Base-by-base conservation (phyloP, 1,140 invertebrate species). In the Dysdera silvatica region DNA sequence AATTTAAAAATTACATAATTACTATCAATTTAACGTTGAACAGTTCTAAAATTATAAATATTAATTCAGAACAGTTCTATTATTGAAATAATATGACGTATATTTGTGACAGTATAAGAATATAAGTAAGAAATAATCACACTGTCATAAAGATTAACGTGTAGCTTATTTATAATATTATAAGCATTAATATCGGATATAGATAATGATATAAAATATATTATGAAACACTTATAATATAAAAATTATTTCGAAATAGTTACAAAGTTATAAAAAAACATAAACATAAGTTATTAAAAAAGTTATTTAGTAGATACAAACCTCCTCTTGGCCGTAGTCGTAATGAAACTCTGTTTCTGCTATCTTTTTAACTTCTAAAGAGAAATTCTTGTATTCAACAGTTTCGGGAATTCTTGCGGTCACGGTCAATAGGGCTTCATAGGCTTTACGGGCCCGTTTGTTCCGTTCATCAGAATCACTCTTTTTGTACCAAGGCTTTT, bases 381-480 rank as follows among this genome's bases (percentile, higher is more conserved):
- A 47, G 28, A 77, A 77, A 29, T 74, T 82, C 35, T 82, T 75
- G 71, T 90, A 91, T 70, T 87, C 84, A 26, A 83, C 79, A 10
- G 75, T 73, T 69, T 91, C 86, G 0, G 90, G 90, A 10, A 89
- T 88, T 28, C 85, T 72, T 6, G 87, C 80, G 0, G 91, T 95
- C 18, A 98, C 88, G 0, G 89, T 96, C 49, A 97, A 80, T 49
- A 98, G 78, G 0, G 91, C 86, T 62, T 89, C 85, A 76, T 92
- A 98, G 0, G 94, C 94, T 71, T 86, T 84, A 72, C 83, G 82
- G 0, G 94, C 93, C 64, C 85, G 82, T 66, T 85, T 81, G 74
- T 98, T 98, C 45, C 85, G 82, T 60, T 87, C 87, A 0, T 82
- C 78, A 0, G 85, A 85, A 72, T 95, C 92, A 29, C 82, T 82